Percentiles rank a stretch among this genome's conserved stretches.
These are phyloP conservation scores for Anguilla japonica DNA, from an alignment of 2,113 vertebrate genomes.

Conservation along the genomic window DNA sequence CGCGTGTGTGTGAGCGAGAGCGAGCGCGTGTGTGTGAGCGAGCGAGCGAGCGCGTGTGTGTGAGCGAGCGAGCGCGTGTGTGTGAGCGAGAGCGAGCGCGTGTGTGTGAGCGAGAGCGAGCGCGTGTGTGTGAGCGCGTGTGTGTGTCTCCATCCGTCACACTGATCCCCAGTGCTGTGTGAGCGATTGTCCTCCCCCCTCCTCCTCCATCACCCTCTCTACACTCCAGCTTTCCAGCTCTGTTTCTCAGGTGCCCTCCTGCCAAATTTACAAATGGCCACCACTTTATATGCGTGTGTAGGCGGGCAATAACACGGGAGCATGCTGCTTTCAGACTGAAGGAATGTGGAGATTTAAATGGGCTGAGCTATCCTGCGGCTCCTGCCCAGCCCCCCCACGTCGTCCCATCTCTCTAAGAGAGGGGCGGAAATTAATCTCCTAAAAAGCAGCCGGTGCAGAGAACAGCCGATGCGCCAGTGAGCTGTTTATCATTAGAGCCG, in stretches of 20 bases:
- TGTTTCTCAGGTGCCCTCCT: not conserved
- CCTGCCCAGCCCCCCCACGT: not conserved
- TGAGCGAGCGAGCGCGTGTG: too few species aligned
- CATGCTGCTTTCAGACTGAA: not conserved
- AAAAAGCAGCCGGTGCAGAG: not conserved
- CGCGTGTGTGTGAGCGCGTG: not conserved
- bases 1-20: too few species aligned
- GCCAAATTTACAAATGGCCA: constrained; percentile 28
- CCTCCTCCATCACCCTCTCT: not conserved
- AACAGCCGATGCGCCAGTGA: not conserved
- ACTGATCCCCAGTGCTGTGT: not conserved
- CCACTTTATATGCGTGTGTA: constrained; percentile 17
- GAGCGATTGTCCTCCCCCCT: constrained; percentile 11
- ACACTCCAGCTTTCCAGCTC: constrained; percentile 3
- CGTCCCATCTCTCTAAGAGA: not conserved
- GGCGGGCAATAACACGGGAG: not conserved
- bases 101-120: not conserved
- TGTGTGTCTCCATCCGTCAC: not conserved
- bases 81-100: too few species aligned
- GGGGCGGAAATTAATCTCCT: not conserved
- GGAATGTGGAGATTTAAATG: not conserved
- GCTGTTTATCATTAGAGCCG: not conserved
- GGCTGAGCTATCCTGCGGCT: not conserved
- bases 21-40: too few species aligned
- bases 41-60: too few species aligned